Conservation (phyloP, 2,113 vertebrate species). For the Paralichthys olivaceus region DNA sequence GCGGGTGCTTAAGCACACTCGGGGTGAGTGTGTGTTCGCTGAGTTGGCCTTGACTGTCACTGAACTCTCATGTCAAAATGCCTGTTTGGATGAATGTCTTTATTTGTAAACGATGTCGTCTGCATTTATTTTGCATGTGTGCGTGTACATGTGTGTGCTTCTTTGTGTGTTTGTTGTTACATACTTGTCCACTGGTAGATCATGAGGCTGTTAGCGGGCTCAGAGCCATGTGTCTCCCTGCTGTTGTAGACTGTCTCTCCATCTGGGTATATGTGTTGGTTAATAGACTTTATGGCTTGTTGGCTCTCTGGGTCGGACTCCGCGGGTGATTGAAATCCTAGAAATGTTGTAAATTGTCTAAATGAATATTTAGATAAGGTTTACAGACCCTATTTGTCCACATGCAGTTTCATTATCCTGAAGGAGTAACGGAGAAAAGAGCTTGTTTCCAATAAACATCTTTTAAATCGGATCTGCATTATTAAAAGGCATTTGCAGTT, state of each 20-base stretch:
- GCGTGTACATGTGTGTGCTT: not conserved
- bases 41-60: constrained; percentile 47
- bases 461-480: constrained; percentile 37
- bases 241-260: constrained; percentile 59
- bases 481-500: constrained; percentile 43
- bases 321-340: constrained; percentile 43
- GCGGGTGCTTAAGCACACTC: constrained; percentile 26
- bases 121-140: constrained; percentile 9
- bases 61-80: constrained; percentile 45
- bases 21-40: constrained; percentile 25
- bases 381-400: constrained; percentile 29
- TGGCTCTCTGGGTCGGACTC: constrained; percentile 52
- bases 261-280: constrained; percentile 49
- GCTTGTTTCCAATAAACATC: constrained; percentile 29
- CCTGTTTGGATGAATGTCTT: constrained; percentile 52
- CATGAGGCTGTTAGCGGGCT: constrained; percentile 36
- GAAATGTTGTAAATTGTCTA: constrained; percentile 58
- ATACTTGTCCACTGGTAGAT: constrained; percentile 17
- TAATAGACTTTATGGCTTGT: constrained; percentile 63
- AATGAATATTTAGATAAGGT: constrained; percentile 53
- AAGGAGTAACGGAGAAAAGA: constrained; percentile 21
- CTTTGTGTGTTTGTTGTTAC: constrained; percentile 15
- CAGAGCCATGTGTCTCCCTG: constrained; percentile 53
- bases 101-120: constrained; percentile 8
- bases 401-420: constrained; percentile 27